Conservation (phyloP, 2,888 invertebrate species). For the Pyrgus malvae region DNA sequence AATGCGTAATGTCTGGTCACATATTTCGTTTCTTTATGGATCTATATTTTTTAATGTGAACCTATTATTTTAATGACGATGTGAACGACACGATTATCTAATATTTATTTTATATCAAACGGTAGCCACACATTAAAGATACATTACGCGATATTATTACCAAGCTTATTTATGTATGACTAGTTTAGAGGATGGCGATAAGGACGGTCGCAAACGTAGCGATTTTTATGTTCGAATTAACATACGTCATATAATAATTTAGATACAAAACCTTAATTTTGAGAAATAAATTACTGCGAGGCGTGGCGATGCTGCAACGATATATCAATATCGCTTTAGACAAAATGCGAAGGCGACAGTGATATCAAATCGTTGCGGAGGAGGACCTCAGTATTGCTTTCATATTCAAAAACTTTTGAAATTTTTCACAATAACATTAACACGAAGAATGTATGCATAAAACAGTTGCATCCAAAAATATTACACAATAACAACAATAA, state of each 20-base stretch:
- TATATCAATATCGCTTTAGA: slow-evolving; percentile 33
- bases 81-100: slow-evolving; percentile 41
- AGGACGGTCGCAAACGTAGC: slow-evolving; percentile 78
- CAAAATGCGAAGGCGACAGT: neutral
- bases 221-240: slow-evolving; percentile 67
- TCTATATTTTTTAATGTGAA: slow-evolving; percentile 28
- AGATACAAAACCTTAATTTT: slow-evolving; percentile 67
- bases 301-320: slow-evolving; percentile 49
- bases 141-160: slow-evolving; percentile 56
- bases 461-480: slow-evolving; percentile 78
- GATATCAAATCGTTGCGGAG: slow-evolving; percentile 13
- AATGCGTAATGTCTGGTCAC: slow-evolving; percentile 48
- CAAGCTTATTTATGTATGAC: slow-evolving; percentile 70
- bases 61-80: slow-evolving; percentile 45
- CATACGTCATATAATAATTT: slow-evolving; percentile 63
- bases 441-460: slow-evolving; percentile 67
- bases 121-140: slow-evolving; percentile 52
- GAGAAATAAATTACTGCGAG: slow-evolving; percentile 69
- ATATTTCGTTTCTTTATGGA: slow-evolving; percentile 41
- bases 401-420: slow-evolving; percentile 49
- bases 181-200: slow-evolving; percentile 82
- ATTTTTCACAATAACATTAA: slow-evolving; percentile 59
- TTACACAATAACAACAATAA: slow-evolving; percentile 74
- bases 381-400: slow-evolving; percentile 29
- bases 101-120: slow-evolving; percentile 39